A percentile compares a stretch with the other conserved stretches of the same genome.
These are phyloP conservation scores for Pterois miles DNA, from an alignment of 2,797 vertebrate genomes.

Conservation along the genomic window DNA sequence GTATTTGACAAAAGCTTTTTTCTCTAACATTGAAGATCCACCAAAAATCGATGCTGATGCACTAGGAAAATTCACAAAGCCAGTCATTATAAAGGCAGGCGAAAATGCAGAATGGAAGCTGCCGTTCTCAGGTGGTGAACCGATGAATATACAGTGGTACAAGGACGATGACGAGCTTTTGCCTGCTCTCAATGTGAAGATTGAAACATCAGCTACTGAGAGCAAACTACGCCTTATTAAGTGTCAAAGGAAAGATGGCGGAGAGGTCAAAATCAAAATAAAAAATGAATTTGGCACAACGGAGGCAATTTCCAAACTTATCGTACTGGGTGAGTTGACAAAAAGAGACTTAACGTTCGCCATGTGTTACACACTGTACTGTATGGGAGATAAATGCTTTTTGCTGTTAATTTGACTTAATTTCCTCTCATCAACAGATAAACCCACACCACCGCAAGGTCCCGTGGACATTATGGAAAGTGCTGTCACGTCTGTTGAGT, in stretches of 20 bases:
- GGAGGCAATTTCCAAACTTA: constrained; percentile 83
- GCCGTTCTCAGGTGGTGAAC: constrained; percentile 83
- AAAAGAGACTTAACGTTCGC: background rate
- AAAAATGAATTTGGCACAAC: constrained; percentile 86
- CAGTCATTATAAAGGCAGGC: constrained; percentile 86
- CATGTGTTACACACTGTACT: background rate
- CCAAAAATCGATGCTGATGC: constrained; percentile 83
- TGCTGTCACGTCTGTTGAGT: constrained; percentile 82
- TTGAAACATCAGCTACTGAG: constrained; percentile 78
- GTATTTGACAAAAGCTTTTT: background rate
- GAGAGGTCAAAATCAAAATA: constrained; percentile 87
- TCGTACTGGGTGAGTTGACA: constrained; percentile 86
- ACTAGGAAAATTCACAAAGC: constrained; percentile 81
- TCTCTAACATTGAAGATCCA: constrained; percentile 79
- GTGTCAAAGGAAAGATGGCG: constrained; percentile 85
- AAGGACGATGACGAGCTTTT: constrained; percentile 85
- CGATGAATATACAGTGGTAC: constrained; percentile 85
- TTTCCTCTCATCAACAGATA: constrained; percentile 81
- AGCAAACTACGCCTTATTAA: constrained; percentile 84
- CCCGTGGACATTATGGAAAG: constrained; percentile 86
- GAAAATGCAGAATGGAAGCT: constrained; percentile 86
- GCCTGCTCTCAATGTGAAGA: constrained; percentile 73
- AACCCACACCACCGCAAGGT: constrained; percentile 88
- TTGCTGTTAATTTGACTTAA: background rate
- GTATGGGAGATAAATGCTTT: background rate